A percentile compares a stretch with the other conserved stretches of the same genome.
Evolutionary conservation across 2,888 invertebrate genomes (phyloP).

Genomic region (Ametastegia equiseti): DNA sequence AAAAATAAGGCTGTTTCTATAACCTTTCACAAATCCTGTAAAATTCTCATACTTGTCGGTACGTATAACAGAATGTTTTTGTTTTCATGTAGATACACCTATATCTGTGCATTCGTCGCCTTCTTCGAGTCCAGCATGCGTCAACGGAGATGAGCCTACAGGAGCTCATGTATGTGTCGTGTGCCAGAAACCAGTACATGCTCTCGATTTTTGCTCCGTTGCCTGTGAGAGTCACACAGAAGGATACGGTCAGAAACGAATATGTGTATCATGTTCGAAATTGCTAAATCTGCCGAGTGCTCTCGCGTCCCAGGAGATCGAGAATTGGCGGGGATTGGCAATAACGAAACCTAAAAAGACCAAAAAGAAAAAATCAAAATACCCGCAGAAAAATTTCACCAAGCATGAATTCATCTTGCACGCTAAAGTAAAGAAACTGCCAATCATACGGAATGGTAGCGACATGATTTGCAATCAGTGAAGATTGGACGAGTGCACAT

Average conservation of each 20-base stretch:
- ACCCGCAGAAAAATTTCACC: background rate
- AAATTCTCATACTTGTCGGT: too few species aligned
- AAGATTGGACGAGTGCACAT: background rate
- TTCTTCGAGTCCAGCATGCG: background rate
- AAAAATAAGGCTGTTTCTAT: too few species aligned
- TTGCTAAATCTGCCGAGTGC: conserved; percentile 1
- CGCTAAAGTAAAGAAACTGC: background rate
- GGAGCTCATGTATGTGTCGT: conserved; percentile 4
- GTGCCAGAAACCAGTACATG: background rate
- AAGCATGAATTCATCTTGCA: background rate
- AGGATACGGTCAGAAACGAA: conserved; percentile 1
- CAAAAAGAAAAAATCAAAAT: background rate
- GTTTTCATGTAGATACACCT: too few species aligned
- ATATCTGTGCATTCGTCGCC: too few species aligned
- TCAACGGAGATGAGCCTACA: background rate
- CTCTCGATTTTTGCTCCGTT: background rate
- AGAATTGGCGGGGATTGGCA: background rate
- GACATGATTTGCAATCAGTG: background rate
- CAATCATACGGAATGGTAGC: background rate
- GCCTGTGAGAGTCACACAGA: background rate
- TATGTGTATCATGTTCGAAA: conserved; percentile 3
- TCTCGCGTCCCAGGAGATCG: background rate
- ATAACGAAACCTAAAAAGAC: background rate
- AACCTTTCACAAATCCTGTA: too few species aligned
- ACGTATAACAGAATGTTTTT: too few species aligned